Conservation (phyloP, 2,888 invertebrate species). For the Maniola hyperantus region DNA sequence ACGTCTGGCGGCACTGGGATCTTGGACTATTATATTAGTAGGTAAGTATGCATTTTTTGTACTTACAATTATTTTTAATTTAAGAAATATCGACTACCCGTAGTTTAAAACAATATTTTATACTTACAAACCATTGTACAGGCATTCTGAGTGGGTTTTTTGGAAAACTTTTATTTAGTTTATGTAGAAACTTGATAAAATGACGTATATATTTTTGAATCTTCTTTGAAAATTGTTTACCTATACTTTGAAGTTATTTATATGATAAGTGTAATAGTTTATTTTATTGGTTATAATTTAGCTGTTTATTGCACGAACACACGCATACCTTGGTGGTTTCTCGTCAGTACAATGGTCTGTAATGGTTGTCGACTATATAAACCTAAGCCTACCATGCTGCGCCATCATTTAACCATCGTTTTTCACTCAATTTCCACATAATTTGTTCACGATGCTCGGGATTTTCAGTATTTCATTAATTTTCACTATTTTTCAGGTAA, state of each 20-base stretch:
- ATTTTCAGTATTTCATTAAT: conserved; percentile 48
- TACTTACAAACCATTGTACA: too few relatives aligned
- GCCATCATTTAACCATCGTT: conserved; percentile 47
- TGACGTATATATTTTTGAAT: too few relatives aligned
- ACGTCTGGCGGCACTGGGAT: too few relatives aligned
- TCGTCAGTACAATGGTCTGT: conserved; percentile 60
- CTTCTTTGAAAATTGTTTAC: too few relatives aligned
- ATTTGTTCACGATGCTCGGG: conserved; percentile 51
- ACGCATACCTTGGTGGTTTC: conserved; percentile 62
- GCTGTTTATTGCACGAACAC: not conserved
- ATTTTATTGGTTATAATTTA: not conserved
- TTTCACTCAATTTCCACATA: conserved; percentile 9
- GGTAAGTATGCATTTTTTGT: too few relatives aligned
- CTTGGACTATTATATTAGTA: too few relatives aligned
- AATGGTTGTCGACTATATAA: conserved; percentile 57
- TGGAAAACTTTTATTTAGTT: too few relatives aligned
- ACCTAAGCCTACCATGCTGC: conserved; percentile 41
- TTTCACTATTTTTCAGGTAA: conserved; percentile 58
- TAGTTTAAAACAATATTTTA: too few relatives aligned
- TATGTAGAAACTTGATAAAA: too few relatives aligned
- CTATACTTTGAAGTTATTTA: not conserved
- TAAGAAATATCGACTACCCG: too few relatives aligned
- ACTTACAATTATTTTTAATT: too few relatives aligned
- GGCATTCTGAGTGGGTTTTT: too few relatives aligned
- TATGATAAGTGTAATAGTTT: conserved; percentile 1